phyloP scores from a whole-genome alignment of 2,113 vertebrate genomes.

The Neotragus pygmaeus region DNA sequence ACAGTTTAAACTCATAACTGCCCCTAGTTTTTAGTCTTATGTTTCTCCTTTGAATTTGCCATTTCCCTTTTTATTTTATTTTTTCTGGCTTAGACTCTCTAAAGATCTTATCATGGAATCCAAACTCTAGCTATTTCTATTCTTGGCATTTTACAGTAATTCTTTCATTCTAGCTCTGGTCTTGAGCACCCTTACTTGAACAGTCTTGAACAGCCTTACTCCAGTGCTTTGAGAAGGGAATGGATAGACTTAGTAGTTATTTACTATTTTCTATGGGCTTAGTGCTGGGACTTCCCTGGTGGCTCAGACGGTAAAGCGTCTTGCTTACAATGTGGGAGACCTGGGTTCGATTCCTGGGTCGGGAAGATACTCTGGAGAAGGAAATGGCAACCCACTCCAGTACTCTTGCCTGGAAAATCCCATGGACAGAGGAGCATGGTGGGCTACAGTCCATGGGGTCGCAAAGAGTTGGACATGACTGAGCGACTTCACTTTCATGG shows the following conservation, averaged over 20 bases:
- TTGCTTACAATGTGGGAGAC: no score
- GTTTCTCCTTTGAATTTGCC: background rate
- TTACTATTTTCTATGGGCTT: background rate
- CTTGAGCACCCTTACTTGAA: background rate
- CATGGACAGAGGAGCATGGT: no score
- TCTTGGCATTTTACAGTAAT: background rate
- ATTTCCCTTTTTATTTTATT: background rate
- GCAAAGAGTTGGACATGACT: no score
- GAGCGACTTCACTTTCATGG: no score
- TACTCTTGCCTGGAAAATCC: no score
- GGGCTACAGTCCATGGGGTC: no score
- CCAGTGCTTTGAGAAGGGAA: background rate
- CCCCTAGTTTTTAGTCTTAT: background rate
- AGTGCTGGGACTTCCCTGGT: no score
- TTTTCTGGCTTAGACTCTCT: background rate
- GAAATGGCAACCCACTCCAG: no score
- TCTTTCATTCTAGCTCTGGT: background rate
- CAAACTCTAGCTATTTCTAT: background rate
- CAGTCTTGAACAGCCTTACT: background rate
- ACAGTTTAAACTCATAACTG: background rate
- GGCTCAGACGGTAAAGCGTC: no score
- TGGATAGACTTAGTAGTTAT: background rate
- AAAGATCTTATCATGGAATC: background rate
- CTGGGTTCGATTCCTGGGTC: no score
- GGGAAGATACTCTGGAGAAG: no score